Conservation (phyloP, 1,140 invertebrate genomes). For the Sarcophaga bullata region DNA sequence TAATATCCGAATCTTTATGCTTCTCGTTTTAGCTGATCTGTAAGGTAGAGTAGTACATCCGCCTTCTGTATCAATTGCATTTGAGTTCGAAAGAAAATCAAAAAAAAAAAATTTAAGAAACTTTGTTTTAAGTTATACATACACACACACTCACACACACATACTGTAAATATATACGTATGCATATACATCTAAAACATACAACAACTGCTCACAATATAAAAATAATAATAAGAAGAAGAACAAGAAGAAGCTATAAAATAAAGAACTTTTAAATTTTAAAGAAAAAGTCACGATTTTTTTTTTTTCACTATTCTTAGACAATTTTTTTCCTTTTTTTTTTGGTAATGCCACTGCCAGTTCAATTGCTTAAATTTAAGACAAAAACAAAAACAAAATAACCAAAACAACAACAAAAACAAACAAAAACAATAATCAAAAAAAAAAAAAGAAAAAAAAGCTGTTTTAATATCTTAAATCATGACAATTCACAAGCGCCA, state of each 20-base stretch:
- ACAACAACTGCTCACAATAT: background rate
- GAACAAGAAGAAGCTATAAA: background rate
- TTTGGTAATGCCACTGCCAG: background rate
- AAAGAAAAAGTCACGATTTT: constrained; percentile 15
- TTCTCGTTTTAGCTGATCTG: background rate
- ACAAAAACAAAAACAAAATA: background rate
- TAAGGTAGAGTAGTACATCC: background rate
- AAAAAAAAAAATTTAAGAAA: constrained; percentile 7
- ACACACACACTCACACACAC: no score
- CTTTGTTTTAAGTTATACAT: background rate
- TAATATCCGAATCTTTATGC: background rate
- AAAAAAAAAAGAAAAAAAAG: constrained; percentile 23
- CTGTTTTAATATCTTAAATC: constrained; percentile 36
- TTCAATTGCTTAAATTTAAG: constrained; percentile 27
- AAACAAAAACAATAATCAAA: background rate
- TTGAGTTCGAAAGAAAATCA: background rate
- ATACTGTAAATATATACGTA: no score
- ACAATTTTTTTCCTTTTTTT: background rate
- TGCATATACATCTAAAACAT: background rate
- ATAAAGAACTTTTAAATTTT: constrained; percentile 17
- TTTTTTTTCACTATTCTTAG: constrained; percentile 23
- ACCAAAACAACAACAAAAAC: background rate
- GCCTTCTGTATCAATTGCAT: background rate
- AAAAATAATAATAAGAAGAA: no score
- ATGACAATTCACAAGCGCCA: constrained; percentile 39